These are phyloP conservation scores for Lottia gigantea DNA, from an alignment of 2,888 invertebrate species.

Conservation along the genomic window DNA sequence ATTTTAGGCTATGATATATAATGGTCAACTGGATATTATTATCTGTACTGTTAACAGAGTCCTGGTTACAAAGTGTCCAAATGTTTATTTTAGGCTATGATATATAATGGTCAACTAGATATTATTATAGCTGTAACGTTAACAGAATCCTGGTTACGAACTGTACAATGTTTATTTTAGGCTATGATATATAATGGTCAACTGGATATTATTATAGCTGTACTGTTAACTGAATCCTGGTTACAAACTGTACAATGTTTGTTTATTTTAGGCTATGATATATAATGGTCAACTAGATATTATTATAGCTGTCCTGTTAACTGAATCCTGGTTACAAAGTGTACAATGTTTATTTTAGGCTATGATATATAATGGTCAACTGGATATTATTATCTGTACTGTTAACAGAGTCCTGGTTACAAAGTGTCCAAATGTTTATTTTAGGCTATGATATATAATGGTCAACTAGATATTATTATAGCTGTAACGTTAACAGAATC, in stretches of 20 bases:
- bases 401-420: too few relatives aligned
- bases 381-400: too few relatives aligned
- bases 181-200: too few relatives aligned
- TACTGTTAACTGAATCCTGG: conserved; percentile 85
- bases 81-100: conserved; percentile 73
- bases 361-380: background rate
- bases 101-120: conserved; percentile 92
- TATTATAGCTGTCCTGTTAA: conserved; percentile 82
- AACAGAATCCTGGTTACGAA: conserved; percentile 83
- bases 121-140: conserved; percentile 80
- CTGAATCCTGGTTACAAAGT: conserved; percentile 80
- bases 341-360: conserved; percentile 73
- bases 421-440: too few relatives aligned
- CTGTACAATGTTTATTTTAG: too few relatives aligned
- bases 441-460: conserved; percentile 84
- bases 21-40: conserved; percentile 82
- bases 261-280: conserved; percentile 74
- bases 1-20: conserved; percentile 80
- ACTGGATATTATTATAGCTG: conserved; percentile 92
- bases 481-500: conserved; percentile 21
- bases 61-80: too few relatives aligned
- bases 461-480: conserved; percentile 78
- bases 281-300: conserved; percentile 89
- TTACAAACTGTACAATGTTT: too few relatives aligned
- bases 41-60: too few relatives aligned